Conservation (phyloP, 2,113 vertebrate genomes). For the Nesogale talazaci region DNA sequence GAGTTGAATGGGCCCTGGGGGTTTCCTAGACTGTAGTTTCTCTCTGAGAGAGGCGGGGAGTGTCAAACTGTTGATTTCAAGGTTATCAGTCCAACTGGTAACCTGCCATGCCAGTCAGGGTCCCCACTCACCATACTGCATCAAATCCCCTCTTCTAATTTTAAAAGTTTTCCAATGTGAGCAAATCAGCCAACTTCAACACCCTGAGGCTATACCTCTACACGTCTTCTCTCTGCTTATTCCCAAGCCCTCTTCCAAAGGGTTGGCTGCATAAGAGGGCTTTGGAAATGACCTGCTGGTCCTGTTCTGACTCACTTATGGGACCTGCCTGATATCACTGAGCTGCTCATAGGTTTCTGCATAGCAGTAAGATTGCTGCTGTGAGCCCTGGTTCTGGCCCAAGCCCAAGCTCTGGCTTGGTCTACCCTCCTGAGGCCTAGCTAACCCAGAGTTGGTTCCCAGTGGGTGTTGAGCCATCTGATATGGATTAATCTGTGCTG, state of each 20-base stretch:
- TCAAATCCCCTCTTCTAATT: background rate
- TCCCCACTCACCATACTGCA: no score
- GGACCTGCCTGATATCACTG: background rate
- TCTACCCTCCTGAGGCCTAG: background rate
- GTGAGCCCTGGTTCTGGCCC: background rate
- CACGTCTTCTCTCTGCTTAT: background rate
- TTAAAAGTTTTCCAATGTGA: background rate
- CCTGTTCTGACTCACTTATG: background rate
- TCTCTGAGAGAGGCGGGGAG: no score
- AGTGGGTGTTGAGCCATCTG: background rate
- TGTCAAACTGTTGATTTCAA: no score
- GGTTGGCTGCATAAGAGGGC: fast-evolving
- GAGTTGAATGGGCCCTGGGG: no score
- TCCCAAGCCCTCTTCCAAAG: background rate
- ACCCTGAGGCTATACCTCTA: background rate
- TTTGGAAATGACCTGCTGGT: background rate
- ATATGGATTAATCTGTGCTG: background rate
- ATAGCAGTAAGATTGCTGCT: background rate
- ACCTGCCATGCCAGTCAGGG: no score
- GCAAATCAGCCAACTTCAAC: background rate
- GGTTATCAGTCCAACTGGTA: no score
- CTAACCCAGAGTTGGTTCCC: background rate
- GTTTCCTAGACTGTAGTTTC: no score
- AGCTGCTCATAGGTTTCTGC: background rate
- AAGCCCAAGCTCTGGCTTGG: no score